Percentiles rank a stretch among this genome's conserved stretches.
phyloP scores from a whole-genome alignment of 2,797 vertebrate genomes.

The Sciaenops ocellatus region DNA sequence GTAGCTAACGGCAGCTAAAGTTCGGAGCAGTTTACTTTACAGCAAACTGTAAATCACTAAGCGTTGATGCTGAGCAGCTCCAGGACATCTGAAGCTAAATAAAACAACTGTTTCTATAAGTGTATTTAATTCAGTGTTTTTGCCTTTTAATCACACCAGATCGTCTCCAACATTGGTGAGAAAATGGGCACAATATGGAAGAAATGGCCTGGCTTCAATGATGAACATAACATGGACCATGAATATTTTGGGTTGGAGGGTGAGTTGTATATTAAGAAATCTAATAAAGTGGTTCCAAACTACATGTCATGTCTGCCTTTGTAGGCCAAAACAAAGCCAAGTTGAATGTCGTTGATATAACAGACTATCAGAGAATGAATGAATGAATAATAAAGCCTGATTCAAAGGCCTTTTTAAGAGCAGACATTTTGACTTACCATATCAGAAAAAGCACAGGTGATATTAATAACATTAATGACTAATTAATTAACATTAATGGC shows the following conservation, averaged over 20 bases:
- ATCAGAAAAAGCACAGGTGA: no score
- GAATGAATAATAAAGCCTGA: no score
- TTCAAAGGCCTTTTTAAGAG: no score
- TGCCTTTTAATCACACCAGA: conserved; percentile 59
- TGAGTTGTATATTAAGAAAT: conserved; percentile 61
- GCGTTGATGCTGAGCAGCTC: no score
- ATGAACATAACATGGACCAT: conserved; percentile 87
- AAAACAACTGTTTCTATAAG: not conserved
- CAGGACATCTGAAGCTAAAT: not conserved
- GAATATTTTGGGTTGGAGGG: conserved; percentile 89
- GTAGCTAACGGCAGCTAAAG: no score
- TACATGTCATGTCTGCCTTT: not conserved
- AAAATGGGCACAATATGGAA: conserved; percentile 82
- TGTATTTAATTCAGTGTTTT: not conserved
- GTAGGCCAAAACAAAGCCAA: not conserved
- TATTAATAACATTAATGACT: no score
- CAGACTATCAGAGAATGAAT: no score
- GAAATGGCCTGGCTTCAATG: conserved; percentile 86
- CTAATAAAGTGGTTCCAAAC: not conserved
- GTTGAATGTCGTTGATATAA: not conserved
- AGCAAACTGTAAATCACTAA: no score
- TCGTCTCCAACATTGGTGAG: conserved; percentile 80
- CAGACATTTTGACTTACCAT: no score
- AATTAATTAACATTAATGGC: not conserved
- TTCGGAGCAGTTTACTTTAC: no score